Conservation (phyloP, 2,797 vertebrate species). For the Dallia pectoralis region DNA sequence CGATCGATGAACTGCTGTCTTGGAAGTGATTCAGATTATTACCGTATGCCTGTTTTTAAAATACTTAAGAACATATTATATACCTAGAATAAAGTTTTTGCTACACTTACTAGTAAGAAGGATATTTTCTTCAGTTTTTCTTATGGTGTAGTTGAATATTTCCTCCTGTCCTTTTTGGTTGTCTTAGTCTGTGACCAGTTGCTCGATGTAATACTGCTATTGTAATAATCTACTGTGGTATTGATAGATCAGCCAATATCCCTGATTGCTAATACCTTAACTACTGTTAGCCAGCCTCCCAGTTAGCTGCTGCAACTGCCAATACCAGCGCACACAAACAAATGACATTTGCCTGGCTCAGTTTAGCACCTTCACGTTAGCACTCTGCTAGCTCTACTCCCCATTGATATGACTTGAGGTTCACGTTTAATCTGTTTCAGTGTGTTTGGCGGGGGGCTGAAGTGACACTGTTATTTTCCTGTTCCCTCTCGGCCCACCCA, state of each 20-base stretch:
- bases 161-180: not conserved
- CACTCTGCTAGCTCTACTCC: not conserved
- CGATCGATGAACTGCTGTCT: too few species aligned
- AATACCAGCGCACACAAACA: not conserved
- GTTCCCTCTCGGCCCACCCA: conserved; percentile 8
- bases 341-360: not conserved
- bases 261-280: not conserved
- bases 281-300: not conserved
- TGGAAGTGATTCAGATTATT: not conserved
- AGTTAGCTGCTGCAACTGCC: not conserved
- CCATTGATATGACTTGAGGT: not conserved
- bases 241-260: not conserved
- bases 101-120: not conserved
- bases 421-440: not conserved
- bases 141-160: not conserved
- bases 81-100: not conserved
- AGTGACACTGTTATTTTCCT: not conserved
- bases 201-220: not conserved
- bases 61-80: not conserved
- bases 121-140: not conserved
- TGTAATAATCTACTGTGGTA: not conserved
- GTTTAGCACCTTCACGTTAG: not conserved
- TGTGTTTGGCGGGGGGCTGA: not conserved
- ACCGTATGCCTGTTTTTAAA: not conserved
- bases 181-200: not conserved